These are phyloP conservation scores for Ursus arctos DNA, from an alignment of 2,113 vertebrate genomes.

Conservation along the genomic window DNA sequence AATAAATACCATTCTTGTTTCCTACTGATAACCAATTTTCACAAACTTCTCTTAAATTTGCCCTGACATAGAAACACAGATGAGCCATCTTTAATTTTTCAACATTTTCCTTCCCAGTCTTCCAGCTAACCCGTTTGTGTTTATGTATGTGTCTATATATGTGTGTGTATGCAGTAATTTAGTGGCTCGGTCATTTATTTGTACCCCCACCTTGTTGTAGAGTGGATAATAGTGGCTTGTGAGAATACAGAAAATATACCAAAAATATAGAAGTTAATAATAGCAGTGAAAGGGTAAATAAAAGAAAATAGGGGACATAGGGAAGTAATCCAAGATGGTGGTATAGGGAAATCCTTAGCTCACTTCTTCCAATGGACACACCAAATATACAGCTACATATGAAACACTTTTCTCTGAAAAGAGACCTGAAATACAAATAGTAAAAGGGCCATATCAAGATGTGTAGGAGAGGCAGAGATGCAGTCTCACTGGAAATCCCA, in stretches of 20 bases:
- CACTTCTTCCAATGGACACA: background rate
- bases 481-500: background rate
- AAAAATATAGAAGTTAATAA: conserved; percentile 29
- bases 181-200: background rate
- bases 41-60: conserved; percentile 16
- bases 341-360: background rate
- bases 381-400: background rate
- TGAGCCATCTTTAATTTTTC: background rate
- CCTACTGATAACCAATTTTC: conserved; percentile 22
- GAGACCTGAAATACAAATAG: background rate
- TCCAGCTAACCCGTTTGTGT: background rate
- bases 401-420: background rate
- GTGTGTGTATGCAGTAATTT: background rate
- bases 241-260: background rate
- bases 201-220: background rate
- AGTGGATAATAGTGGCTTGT: background rate
- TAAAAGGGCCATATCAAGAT: background rate
- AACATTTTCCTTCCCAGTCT: background rate
- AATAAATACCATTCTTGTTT: background rate
- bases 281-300: background rate
- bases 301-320: background rate
- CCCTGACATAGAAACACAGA: background rate
- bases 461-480: background rate
- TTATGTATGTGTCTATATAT: background rate
- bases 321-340: background rate